Evolutionary conservation across 2,113 vertebrate genomes (phyloP).

Genomic region (Hyperopisus bebe): DNA sequence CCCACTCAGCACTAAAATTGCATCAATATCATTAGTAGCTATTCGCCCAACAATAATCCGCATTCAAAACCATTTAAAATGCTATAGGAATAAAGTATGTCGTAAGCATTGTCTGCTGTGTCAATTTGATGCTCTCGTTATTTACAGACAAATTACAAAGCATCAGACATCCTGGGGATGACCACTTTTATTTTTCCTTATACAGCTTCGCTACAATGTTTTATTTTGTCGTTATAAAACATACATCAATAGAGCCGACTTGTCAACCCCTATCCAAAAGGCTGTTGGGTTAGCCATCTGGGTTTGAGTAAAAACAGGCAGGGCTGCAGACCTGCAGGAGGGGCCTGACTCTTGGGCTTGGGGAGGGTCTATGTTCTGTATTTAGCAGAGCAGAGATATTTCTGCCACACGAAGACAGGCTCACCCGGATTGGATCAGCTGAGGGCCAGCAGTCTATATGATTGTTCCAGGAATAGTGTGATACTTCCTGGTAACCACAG

Average conservation of each 20-base stretch:
- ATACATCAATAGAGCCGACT: neutral
- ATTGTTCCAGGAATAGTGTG: neutral
- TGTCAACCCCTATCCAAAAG: neutral
- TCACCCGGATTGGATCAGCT: neutral
- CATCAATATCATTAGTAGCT: constrained; percentile 22
- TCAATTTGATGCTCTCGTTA: neutral
- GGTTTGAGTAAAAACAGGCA: neutral
- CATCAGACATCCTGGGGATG: neutral
- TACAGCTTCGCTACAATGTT: neutral
- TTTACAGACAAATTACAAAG: neutral
- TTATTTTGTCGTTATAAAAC: neutral
- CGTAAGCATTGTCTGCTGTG: neutral
- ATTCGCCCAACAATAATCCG: neutral
- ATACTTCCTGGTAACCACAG: neutral
- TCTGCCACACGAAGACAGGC: neutral
- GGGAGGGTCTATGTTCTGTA: neutral
- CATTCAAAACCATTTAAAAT: constrained; percentile 8
- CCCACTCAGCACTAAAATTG: constrained; percentile 20
- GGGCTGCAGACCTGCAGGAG: neutral
- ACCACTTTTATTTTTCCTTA: neutral
- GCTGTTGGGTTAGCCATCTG: neutral
- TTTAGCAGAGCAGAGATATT: neutral
- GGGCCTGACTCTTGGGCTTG: neutral
- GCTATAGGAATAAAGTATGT: neutral
- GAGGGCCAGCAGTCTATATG: neutral